These are phyloP conservation scores for Drosophila sulfurigaster DNA, from an alignment of 1,140 invertebrate genomes.

Conservation along the genomic window DNA sequence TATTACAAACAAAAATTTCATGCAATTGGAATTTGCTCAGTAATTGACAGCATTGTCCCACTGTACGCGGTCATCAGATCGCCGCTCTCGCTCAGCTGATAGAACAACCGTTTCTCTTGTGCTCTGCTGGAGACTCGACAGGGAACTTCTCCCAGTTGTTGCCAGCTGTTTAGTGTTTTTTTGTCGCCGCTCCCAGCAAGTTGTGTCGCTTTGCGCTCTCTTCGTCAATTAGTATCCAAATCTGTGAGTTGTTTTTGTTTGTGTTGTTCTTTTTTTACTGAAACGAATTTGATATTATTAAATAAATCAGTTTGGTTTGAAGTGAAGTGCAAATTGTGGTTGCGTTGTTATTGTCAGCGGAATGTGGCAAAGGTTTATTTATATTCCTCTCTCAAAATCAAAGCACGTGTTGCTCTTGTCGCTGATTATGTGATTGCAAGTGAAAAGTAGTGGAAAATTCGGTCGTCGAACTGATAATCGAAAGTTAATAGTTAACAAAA, in stretches of 20 bases:
- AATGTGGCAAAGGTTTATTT: background rate
- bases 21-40: no score
- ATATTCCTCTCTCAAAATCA: constrained; percentile 12
- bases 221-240: constrained; percentile 9
- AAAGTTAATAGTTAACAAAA: background rate
- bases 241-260: constrained; percentile 39
- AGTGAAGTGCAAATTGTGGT: constrained; percentile 6
- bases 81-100: background rate
- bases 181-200: background rate
- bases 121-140: constrained; percentile 23
- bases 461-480: background rate
- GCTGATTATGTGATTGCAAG: background rate
- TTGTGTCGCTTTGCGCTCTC: background rate
- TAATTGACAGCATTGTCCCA: background rate
- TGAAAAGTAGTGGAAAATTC: background rate
- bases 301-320: background rate
- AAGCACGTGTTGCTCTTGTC: constrained; percentile 14
- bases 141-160: constrained; percentile 11
- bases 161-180: constrained; percentile 12
- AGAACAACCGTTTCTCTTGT: background rate
- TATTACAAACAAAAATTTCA: no score
- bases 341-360: background rate
- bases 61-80: constrained; percentile 2
- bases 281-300: constrained; percentile 19
- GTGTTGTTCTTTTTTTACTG: constrained; percentile 25